phyloP scores from a whole-genome alignment of 1,140 invertebrate species.

The Bombus terrestris region DNA sequence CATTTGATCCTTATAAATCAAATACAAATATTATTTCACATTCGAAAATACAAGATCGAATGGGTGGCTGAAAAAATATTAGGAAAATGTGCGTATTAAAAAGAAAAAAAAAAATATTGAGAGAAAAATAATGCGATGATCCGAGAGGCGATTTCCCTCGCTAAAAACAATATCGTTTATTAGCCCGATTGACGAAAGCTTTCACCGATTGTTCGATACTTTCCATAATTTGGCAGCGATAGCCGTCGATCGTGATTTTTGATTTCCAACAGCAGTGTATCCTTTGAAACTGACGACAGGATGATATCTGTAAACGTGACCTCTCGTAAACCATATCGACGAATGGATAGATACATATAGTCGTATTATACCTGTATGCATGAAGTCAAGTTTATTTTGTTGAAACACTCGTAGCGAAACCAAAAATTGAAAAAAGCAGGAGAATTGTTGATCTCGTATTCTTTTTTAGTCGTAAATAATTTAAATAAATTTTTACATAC shows the following conservation, averaged over 20 bases:
- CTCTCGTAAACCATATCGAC: not conserved
- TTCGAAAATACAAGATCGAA: not conserved
- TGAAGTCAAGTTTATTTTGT: not conserved
- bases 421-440: not conserved
- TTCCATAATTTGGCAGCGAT: conserved; percentile 10
- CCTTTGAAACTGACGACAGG: not conserved
- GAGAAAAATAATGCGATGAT: conserved; percentile 14
- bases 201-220: conserved; percentile 3
- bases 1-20: not conserved
- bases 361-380: not conserved
- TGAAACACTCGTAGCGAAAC: not conserved
- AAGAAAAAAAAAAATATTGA: not conserved
- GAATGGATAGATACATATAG: not conserved
- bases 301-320: not conserved
- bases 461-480: not conserved
- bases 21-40: not conserved
- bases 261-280: not conserved
- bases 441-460: not conserved
- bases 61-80: not conserved
- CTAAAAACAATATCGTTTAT: conserved; percentile 23
- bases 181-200: conserved; percentile 25
- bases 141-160: not conserved
- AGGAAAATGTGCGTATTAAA: not conserved
- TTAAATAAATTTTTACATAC: not conserved
- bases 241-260: conserved; percentile 19